Evolutionary conservation across 2,888 invertebrate genomes (phyloP), one percentile per base, ranked within the genome.

Genomic region (Alsophila aescularia): DNA sequence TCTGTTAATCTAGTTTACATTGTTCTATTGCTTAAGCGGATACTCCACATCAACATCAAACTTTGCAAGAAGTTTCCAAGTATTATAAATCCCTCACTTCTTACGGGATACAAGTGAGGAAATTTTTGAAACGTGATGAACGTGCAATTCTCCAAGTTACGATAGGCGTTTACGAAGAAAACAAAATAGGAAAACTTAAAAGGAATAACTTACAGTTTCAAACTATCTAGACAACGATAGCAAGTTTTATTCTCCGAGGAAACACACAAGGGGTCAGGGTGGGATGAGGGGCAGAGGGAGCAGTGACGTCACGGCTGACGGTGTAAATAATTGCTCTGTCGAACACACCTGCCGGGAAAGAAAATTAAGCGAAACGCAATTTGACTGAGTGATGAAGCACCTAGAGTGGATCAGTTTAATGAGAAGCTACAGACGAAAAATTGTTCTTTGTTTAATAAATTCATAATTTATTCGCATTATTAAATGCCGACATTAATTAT

Each of bases 311-410:
- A 86, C 79, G 75, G 73, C 84, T 83, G 85, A 77, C 87, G 88
- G 82, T 86, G 87, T 91, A 90, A 91, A 91, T 91, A 91, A 91
- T 90, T 90, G 89, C 88, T 89, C 86, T 88, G 91, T 91, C 91
- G 91, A 91, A 91, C 88, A 90, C 91, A 91, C 90, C 91, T 90
- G 91, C 86, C 81, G 83, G 82, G 81, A 90, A 90, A 90, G 90
- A 90, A 91, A 90, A 91, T 91, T 90, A 91, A 90, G 90, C 83
- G 88, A 86, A 90, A 90, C 89, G 89, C 87, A 90, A 90, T 90
- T 90, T 90, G 90, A 90, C 89, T 90, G 90, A 91, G 87, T 90
- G 90, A 90, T 90, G 86, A 87, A 89, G 90, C 85, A 89, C 87
- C 87, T 78, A 79, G 76, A 76, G 82, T 83, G 85, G 85, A 90